phyloP scores from a whole-genome alignment of 2,797 vertebrate species.

The Eleutherodactylus coqui region DNA sequence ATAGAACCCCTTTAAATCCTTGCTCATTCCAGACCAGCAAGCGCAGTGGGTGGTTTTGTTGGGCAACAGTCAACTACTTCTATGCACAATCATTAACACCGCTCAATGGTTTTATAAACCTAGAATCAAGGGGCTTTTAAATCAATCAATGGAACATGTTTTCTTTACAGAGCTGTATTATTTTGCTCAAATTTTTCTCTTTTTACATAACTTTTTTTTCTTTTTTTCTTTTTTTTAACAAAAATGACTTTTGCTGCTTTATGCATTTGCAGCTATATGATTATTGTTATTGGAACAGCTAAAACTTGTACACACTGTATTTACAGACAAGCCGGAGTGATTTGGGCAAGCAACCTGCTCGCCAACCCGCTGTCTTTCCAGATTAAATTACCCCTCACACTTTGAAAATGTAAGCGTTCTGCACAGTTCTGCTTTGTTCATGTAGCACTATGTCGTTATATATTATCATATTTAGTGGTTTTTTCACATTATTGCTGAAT shows the following conservation, averaged over 20 bases:
- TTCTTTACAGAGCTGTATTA: not conserved
- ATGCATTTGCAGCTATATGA: not conserved
- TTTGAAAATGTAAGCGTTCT: not conserved
- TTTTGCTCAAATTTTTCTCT: too few species aligned
- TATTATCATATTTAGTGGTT: not conserved
- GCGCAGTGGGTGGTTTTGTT: not conserved
- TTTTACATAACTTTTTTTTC: too few species aligned
- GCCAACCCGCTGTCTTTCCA: not conserved
- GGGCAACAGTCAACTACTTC: too few species aligned
- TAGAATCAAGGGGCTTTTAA: not conserved
- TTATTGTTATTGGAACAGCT: not conserved
- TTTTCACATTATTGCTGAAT: slow-evolving; percentile 10
- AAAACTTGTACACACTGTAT: not conserved
- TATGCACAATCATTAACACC: too few species aligned
- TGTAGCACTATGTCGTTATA: not conserved
- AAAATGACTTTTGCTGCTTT: not conserved
- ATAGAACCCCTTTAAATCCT: not conserved
- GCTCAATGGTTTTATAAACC: too few species aligned
- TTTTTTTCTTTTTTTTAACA: not conserved
- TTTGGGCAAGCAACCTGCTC: not conserved
- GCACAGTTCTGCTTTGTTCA: not conserved
- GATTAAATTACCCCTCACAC: not conserved
- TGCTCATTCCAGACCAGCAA: not conserved
- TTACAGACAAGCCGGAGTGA: not conserved
- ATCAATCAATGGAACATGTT: not conserved